These are phyloP conservation scores for Thymelicus sylvestris DNA, from an alignment of 2,888 invertebrate species.

Conservation along the genomic window DNA sequence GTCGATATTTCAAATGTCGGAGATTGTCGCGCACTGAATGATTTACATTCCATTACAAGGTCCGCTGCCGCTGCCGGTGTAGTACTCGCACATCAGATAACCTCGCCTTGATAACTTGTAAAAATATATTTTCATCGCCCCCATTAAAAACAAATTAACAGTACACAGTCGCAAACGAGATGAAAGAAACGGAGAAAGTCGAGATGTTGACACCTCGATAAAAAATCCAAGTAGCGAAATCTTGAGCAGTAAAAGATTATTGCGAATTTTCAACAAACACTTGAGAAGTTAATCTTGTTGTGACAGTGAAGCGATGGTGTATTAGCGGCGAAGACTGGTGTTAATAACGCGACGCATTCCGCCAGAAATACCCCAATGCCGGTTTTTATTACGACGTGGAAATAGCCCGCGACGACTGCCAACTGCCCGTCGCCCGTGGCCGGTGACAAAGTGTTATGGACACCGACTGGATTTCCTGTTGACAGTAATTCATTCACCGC, in stretches of 20 bases:
- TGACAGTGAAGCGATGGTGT: conserved; percentile 30
- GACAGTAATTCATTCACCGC: conserved; percentile 21
- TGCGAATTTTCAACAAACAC: conserved; percentile 2
- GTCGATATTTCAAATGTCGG: conserved; percentile 9
- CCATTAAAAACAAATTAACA: conserved; percentile 4
- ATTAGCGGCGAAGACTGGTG: conserved; percentile 29
- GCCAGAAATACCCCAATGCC: conserved; percentile 29
- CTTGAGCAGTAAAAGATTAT: conserved; percentile 11
- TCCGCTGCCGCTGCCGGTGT: neutral
- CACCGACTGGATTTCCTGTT: conserved; percentile 29
- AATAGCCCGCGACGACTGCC: conserved; percentile 36
- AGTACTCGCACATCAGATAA: neutral
- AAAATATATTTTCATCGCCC: neutral
- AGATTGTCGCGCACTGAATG: conserved; percentile 16
- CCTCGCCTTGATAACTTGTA: conserved; percentile 1
- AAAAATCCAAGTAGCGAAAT: conserved; percentile 15
- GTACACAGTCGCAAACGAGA: neutral
- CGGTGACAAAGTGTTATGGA: conserved; percentile 11
- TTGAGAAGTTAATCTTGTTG: conserved; percentile 27
- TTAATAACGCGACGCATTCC: conserved; percentile 33
- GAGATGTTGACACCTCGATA: neutral
- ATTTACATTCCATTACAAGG: conserved; percentile 21
- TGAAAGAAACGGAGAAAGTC: neutral
- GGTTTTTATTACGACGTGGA: conserved; percentile 36
- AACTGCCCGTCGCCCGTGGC: conserved; percentile 24